Percentiles rank a stretch among this genome's conserved stretches.
Conservation (phyloP, 2,797 vertebrate genomes). For the Pipistrellus pygmaeus region DNA sequence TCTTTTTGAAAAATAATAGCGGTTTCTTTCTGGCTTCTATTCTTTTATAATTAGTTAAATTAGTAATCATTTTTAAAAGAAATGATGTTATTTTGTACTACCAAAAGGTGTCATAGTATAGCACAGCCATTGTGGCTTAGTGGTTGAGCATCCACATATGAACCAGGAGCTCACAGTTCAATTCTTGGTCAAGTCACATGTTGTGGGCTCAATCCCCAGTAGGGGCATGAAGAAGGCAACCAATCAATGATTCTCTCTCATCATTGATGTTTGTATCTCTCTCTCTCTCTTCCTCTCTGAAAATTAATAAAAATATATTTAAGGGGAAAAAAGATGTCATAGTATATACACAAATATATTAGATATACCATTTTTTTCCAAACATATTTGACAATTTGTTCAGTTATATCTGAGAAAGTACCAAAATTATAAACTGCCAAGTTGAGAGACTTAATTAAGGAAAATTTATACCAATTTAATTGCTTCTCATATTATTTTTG, state of each 20-base stretch:
- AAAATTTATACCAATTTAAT: conserved; percentile 79
- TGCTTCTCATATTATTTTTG: conserved; percentile 77
- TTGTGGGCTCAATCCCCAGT: too few relatives aligned
- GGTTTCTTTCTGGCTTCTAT: not conserved
- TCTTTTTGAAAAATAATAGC: conserved; percentile 26
- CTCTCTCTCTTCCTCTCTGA: too few relatives aligned
- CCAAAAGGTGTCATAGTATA: not conserved
- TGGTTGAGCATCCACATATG: too few relatives aligned
- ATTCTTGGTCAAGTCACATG: too few relatives aligned
- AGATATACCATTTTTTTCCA: not conserved
- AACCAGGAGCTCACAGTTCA: too few relatives aligned
- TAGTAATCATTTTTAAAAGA: conserved; percentile 19
- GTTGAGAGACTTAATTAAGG: conserved; percentile 78
- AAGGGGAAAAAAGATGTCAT: not conserved
- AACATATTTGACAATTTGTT: conserved; percentile 55
- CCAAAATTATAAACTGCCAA: conserved; percentile 74
- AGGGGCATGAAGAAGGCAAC: too few relatives aligned
- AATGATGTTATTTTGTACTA: not conserved
- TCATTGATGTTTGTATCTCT: too few relatives aligned
- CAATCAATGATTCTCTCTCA: too few relatives aligned
- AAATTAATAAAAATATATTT: too few relatives aligned
- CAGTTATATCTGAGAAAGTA: conserved; percentile 5
- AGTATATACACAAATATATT: not conserved
- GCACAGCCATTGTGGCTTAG: too few relatives aligned
- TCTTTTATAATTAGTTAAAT: conserved; percentile 48